phyloP scores from a whole-genome alignment of 1,140 invertebrate species.

The Saccostrea cuccullata region DNA sequence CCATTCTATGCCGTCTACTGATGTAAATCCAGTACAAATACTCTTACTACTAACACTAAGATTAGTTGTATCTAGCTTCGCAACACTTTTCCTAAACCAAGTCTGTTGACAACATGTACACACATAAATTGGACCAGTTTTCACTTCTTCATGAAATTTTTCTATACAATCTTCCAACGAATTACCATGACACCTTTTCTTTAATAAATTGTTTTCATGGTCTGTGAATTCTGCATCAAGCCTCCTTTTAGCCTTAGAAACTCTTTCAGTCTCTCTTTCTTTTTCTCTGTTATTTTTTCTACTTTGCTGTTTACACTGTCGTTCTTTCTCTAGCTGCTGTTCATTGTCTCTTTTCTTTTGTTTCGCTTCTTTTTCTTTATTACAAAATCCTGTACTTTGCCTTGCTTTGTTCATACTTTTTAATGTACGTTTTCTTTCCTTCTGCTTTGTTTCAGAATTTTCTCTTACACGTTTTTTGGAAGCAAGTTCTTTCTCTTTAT shows the following conservation, averaged over 20 bases:
- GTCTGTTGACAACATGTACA: conserved; percentile 57
- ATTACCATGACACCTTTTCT: conserved; percentile 21
- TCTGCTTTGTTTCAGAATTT: conserved; percentile 10
- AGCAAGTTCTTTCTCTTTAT: background rate
- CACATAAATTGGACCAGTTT: conserved; percentile 46
- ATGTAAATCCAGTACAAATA: conserved; percentile 40
- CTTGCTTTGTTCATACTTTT: conserved; percentile 36
- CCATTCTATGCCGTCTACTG: conserved; percentile 33
- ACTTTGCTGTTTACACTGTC: background rate
- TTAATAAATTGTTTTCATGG: background rate
- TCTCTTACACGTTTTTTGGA: background rate
- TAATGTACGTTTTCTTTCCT: conserved; percentile 24
- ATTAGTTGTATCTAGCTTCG: background rate
- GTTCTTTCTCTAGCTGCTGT: conserved; percentile 6
- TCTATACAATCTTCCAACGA: background rate
- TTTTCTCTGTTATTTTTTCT: conserved; percentile 31
- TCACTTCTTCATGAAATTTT: conserved; percentile 37
- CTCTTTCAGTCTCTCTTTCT: conserved; percentile 23
- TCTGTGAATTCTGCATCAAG: background rate
- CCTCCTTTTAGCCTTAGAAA: background rate
- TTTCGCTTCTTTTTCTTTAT: conserved; percentile 28
- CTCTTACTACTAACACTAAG: background rate
- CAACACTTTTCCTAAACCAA: conserved; percentile 54
- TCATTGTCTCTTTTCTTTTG: conserved; percentile 16
- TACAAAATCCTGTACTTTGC: background rate